Evolutionary conservation across 2,888 invertebrate species (phyloP), one percentile per base, ranked within the genome.

Genomic region (Parnassius mnemosyne): DNA sequence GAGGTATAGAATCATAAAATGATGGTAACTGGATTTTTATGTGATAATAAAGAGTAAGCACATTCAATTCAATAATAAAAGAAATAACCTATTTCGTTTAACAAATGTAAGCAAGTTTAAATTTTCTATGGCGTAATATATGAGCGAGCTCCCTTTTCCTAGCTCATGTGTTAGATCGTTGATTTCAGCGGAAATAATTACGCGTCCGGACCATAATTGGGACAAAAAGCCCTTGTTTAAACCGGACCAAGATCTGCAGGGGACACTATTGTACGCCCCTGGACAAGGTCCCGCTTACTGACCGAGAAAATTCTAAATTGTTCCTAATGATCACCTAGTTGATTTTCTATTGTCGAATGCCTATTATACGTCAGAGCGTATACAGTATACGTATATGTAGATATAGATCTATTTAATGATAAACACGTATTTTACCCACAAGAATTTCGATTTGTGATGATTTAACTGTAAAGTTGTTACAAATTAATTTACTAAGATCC

Each of bases 181-280:
- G 74, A 76, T 74, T 75, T 78, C 78, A 71, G 83, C 83, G 87
- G 85, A 89, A 87, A 85, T 90, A 88, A 90, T 89, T 86, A 86
- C 76, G 75, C 74, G 76, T 79, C 79, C 78, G 64, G 74, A 71
- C 76, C 72, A 77, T 87, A 89, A 88, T 89, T 87, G 85, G 81
- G 80, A 79, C 77, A 84, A 86, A 87, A 85, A 81, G 85, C 87
- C 88, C 87, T 87, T 87, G 87, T 90, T 87, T 85, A 85, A 81
- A 76, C 78, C 76, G 76, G 68, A 75, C 80, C 76, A 76, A 76
- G 79, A 79, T 83, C 89, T 90, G 90, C 77, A 68, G 76, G 84
- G 86, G 90, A 89, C 89, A 86, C 79, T 73, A 85, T 88, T 88
- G 86, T 87, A 71, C 65, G 69, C 70, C 79, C 76, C 70, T 69